Conservation (phyloP, 2,888 invertebrate species). For the Electrophaes corylata region DNA sequence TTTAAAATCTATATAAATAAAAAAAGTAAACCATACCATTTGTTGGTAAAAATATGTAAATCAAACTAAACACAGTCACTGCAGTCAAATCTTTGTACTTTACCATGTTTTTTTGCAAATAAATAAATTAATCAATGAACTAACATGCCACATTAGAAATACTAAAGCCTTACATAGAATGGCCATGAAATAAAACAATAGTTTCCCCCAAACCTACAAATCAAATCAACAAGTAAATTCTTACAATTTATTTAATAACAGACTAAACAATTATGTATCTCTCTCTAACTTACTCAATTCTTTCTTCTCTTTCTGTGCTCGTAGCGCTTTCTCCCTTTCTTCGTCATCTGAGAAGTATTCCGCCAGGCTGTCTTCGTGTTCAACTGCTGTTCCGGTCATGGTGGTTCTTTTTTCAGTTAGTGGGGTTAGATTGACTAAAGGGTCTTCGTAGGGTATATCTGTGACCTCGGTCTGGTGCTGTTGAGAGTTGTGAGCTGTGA, state of each 20-base stretch:
- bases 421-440: slow-evolving; percentile 63
- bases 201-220: slow-evolving; percentile 14
- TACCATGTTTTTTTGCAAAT: too few relatives aligned
- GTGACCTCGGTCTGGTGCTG: slow-evolving; percentile 48
- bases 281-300: slow-evolving; percentile 64
- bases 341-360: slow-evolving; percentile 83
- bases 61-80: too few relatives aligned
- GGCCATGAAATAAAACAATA: not conserved
- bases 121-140: too few relatives aligned
- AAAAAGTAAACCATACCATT: too few relatives aligned
- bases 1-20: too few relatives aligned
- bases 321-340: slow-evolving; percentile 72
- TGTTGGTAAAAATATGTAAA: too few relatives aligned
- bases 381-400: slow-evolving; percentile 62
- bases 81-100: too few relatives aligned
- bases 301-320: slow-evolving; percentile 67
- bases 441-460: slow-evolving; percentile 57
- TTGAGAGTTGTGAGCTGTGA: slow-evolving; percentile 69
- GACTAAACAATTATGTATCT: slow-evolving; percentile 62
- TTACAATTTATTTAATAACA: slow-evolving; percentile 55
- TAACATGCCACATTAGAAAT: not conserved
- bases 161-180: not conserved
- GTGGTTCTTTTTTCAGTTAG: slow-evolving; percentile 67
- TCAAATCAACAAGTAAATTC: slow-evolving; percentile 35
- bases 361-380: slow-evolving; percentile 63